Conservation (phyloP, 2,113 vertebrate genomes). For the Anhinga rufa region DNA sequence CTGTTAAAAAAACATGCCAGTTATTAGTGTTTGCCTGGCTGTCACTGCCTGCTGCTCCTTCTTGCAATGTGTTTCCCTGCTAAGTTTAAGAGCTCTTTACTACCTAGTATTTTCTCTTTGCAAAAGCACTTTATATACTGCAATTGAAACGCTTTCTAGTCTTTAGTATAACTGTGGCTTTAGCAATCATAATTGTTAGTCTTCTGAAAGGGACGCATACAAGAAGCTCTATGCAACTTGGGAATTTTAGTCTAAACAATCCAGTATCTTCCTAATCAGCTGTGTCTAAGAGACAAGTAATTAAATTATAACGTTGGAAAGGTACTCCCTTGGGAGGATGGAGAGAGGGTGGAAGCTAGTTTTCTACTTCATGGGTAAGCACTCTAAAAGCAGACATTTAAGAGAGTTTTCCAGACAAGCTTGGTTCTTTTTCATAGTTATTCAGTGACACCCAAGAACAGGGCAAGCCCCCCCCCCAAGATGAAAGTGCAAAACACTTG, state of each 20-base stretch:
- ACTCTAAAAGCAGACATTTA: background rate
- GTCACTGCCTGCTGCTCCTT: background rate
- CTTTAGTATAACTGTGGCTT: background rate
- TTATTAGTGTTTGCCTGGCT: background rate
- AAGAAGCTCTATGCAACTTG: background rate
- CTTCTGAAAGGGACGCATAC: background rate
- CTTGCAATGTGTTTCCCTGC: background rate
- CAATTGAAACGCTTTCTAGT: background rate
- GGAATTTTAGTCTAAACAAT: background rate
- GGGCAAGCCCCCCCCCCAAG: accelerated
- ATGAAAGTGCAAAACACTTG: background rate
- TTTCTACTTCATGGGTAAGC: background rate
- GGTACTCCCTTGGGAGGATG: background rate
- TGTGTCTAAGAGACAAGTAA: conserved; percentile 30
- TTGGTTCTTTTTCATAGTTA: background rate
- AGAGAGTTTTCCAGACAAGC: background rate
- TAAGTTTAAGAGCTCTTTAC: background rate
- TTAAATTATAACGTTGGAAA: background rate
- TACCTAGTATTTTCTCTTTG: background rate
- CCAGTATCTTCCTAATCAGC: background rate
- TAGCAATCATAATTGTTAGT: background rate
- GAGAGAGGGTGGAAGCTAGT: background rate
- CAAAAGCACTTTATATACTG: background rate
- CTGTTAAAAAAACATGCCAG: background rate
- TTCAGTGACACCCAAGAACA: background rate